Percentiles rank a stretch among this genome's conserved stretches.
Conservation (phyloP, 2,888 invertebrate genomes). For the Xanthorhoe spadicearia region DNA sequence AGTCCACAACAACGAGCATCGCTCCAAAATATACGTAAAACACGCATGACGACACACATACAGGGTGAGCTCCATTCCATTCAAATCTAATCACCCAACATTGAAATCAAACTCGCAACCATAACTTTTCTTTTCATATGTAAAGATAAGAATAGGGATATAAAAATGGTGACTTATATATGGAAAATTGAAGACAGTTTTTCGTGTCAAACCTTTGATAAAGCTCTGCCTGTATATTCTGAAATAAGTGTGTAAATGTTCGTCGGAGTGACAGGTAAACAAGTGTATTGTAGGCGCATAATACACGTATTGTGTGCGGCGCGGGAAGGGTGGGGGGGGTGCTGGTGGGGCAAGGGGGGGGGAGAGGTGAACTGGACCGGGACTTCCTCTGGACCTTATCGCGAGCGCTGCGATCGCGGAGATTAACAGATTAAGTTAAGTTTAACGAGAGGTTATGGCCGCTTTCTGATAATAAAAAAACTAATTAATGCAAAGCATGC, state of each 20-base stretch:
- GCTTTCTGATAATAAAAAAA: too few relatives aligned
- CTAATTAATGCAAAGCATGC: too few relatives aligned
- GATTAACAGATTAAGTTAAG: constrained; percentile 1
- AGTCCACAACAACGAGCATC: constrained; percentile 23
- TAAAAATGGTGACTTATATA: background rate
- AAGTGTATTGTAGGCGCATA: constrained; percentile 22
- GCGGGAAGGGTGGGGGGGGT: background rate
- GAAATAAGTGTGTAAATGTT: constrained; percentile 9
- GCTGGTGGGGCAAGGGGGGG: background rate
- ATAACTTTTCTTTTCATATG: background rate
- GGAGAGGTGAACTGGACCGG: constrained; percentile 6
- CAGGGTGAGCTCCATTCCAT: background rate
- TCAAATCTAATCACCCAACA: background rate
- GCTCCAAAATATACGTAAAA: background rate
- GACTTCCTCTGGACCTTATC: constrained; percentile 14
- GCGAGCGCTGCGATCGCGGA: background rate
- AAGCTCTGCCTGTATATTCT: constrained; percentile 1
- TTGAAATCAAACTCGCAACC: background rate
- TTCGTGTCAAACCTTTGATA: background rate
- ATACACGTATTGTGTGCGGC: constrained; percentile 11
- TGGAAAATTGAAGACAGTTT: background rate
- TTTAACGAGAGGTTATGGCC: background rate
- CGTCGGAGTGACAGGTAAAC: constrained; percentile 14
- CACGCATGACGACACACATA: constrained; percentile 8
- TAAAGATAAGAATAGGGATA: too few relatives aligned